Evolutionary conservation across 64 coral and sea anemone genomes (phyloP), one percentile per base, ranked within the genome.

Genomic region (Porites lutea): DNA sequence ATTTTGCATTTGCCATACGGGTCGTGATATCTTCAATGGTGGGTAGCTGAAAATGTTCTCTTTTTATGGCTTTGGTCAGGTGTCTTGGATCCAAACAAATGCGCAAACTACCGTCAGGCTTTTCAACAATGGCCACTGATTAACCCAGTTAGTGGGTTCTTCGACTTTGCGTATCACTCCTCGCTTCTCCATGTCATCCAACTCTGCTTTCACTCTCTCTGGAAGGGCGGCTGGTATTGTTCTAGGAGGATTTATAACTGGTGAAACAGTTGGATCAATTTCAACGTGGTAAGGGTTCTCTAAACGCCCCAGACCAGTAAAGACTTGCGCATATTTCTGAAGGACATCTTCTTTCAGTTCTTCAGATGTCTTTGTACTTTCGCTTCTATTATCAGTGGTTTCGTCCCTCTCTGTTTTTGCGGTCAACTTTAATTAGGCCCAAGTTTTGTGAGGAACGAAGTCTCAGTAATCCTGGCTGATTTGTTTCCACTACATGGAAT

Each of bases 161-260:
- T n/a, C n/a, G n/a, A n/a, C n/a, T n/a, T n/a, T n/a, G n/a, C n/a
- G 21, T 55, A 55, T 49, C 52, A 54, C 5, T 89, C 75, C 45
- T 78, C 75, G 12, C 44, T 49, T 89, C 53, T 94, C 67, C 86
- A 89, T 88, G 58, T 93, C 85, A 65, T 89, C 86, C 12, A 89
- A 62, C 46, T 81, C 70, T 47, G 5, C 53, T 55, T 66, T 94
- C 9, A 88, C 76, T 83, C 59, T 94, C 52, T 90, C 79, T 15
- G 79, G 59, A 70, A 95, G 88, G 54, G 88, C 93, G 65, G 88
- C 93, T 86, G 93, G 87, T 11, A 87, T 71, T 5, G 80, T 90
- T 87, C 82, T 55, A 18, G 74, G 72, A n/a, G 82, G 88, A 46
- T 87, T 87, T 66, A 90, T 37, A 7, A 87, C 88, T 48, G 93